phyloP scores from a whole-genome alignment of 2,113 vertebrate species.

The Neoarius graeffei region DNA sequence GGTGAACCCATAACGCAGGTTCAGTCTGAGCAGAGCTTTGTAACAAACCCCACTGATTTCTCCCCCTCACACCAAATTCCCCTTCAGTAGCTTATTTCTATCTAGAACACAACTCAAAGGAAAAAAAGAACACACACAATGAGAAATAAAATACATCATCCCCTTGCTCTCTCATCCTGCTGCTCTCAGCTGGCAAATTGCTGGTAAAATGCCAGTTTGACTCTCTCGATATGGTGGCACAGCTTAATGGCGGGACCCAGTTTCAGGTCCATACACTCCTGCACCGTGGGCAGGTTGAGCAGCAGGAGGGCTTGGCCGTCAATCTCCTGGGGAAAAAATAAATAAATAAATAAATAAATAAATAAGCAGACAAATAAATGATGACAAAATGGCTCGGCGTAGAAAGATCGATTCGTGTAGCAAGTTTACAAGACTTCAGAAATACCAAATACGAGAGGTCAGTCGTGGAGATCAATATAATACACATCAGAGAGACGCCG shows the following conservation, averaged over 20 bases:
- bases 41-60: slow-evolving; percentile 27
- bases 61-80: background rate
- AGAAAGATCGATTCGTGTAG: background rate
- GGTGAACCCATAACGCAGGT: slow-evolving; percentile 3
- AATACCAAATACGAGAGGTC: background rate
- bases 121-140: slow-evolving; percentile 37
- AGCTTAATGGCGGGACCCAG: slow-evolving; percentile 96
- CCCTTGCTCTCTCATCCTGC: slow-evolving; percentile 43
- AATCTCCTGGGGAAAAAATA: slow-evolving; percentile 81
- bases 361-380: background rate
- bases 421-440: background rate
- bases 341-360: background rate
- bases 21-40: slow-evolving; percentile 18
- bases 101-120: slow-evolving; percentile 5
- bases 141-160: slow-evolving; percentile 34
- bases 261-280: slow-evolving; percentile 99
- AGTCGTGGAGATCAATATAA: background rate
- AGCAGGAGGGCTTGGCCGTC: slow-evolving; percentile 96
- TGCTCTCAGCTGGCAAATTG: slow-evolving; percentile 89
- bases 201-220: slow-evolving; percentile 98
- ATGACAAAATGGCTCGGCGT: too few species aligned
- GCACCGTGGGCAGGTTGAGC: slow-evolving; percentile 94
- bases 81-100: slow-evolving; percentile 40
- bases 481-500: background rate
- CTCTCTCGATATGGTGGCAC: slow-evolving; percentile 96